phyloP scores from a whole-genome alignment of 1,140 invertebrate genomes.

The Macrobrachium nipponense region DNA sequence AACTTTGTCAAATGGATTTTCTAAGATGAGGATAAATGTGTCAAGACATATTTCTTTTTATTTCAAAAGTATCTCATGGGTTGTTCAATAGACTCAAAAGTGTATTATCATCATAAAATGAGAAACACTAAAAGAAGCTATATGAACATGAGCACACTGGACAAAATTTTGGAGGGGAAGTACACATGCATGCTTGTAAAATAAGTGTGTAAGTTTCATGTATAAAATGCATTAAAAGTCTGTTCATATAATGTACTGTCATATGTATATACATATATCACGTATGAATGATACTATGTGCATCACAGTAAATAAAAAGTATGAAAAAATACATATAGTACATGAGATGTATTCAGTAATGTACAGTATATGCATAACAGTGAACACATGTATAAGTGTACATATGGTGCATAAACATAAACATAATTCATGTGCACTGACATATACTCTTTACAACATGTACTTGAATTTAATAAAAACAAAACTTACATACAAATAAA shows the following conservation, averaged over 20 bases:
- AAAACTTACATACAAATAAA: background rate
- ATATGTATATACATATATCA: background rate
- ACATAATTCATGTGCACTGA: conserved; percentile 19
- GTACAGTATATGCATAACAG: too few species aligned
- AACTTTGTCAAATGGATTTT: conserved; percentile 45
- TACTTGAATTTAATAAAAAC: too few species aligned
- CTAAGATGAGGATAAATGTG: conserved; percentile 8
- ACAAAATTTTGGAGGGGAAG: conserved; percentile 49
- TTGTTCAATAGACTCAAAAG: conserved; percentile 22
- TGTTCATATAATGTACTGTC: background rate
- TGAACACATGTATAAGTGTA: background rate
- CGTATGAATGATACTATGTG: background rate
- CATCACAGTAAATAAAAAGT: too few species aligned
- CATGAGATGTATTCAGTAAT: too few species aligned
- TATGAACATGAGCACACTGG: conserved; percentile 26
- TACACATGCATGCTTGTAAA: conserved; percentile 35
- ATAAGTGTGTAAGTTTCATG: background rate
- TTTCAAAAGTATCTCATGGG: conserved; percentile 23
- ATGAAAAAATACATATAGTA: background rate
- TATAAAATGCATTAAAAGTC: background rate
- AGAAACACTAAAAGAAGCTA: conserved; percentile 2
- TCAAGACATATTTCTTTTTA: conserved; percentile 20
- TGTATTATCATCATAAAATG: conserved; percentile 11
- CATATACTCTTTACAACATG: background rate
- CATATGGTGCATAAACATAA: background rate